A percentile compares a stretch with the other conserved stretches of the same genome.
Evolutionary conservation across 2,888 invertebrate genomes (phyloP).

Genomic region (Macrosiphum euphorbiae): DNA sequence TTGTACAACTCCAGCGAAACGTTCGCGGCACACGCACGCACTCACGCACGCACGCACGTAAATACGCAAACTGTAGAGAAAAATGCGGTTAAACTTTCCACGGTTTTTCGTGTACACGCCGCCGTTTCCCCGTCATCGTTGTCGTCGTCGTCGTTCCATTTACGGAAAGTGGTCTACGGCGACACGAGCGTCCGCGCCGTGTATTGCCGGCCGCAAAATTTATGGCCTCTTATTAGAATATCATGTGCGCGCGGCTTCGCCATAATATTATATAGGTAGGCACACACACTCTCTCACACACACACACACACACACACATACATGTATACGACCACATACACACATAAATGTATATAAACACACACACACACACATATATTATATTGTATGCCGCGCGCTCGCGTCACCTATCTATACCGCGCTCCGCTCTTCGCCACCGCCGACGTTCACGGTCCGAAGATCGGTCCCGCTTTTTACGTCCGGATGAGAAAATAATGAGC

Average conservation of each 20-base stretch:
- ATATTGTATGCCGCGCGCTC: slow-evolving; percentile 11
- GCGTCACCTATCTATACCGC: slow-evolving; percentile 32
- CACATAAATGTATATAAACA: not conserved
- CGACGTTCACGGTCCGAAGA: slow-evolving; percentile 41
- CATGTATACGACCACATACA: too few relatives aligned
- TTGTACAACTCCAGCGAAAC: not conserved
- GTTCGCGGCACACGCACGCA: not conserved
- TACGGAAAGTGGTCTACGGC: slow-evolving; percentile 55
- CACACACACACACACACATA: not conserved
- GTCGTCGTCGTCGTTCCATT: slow-evolving; percentile 48
- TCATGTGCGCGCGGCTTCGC: slow-evolving; percentile 10
- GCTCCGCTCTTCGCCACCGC: not conserved
- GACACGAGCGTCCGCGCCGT: not conserved
- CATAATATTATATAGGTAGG: not conserved
- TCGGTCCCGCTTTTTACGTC: slow-evolving; percentile 30
- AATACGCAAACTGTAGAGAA: not conserved
- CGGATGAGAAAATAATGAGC: slow-evolving; percentile 58
- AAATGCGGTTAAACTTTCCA: slow-evolving; percentile 58
- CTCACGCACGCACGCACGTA: not conserved
- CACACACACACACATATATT: not conserved
- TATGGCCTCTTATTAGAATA: slow-evolving; percentile 59
- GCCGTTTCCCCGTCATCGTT: slow-evolving; percentile 7
- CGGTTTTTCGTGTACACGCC: slow-evolving; percentile 46
- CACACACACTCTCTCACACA: too few relatives aligned
- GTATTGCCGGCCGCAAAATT: slow-evolving; percentile 28